These are phyloP conservation scores for Meloidogyne floridensis DNA, from an alignment of 1,140 invertebrate genomes.

Conservation along the genomic window DNA sequence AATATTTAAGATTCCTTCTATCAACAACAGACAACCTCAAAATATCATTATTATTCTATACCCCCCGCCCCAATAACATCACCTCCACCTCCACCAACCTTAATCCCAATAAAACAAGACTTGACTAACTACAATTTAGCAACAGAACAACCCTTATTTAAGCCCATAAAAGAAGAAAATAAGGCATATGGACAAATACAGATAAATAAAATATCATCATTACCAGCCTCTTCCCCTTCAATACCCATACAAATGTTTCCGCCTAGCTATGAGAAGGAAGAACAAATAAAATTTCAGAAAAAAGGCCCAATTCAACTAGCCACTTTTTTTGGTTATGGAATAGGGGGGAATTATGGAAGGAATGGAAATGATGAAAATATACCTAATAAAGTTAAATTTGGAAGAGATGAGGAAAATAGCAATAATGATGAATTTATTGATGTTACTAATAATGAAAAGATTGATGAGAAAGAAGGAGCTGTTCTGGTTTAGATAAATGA, in stretches of 20 bases:
- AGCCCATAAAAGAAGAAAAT: not conserved
- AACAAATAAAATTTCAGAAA: not conserved
- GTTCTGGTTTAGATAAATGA: not conserved
- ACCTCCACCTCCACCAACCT: too few species aligned
- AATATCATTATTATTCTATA: too few species aligned
- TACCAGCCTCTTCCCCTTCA: not conserved
- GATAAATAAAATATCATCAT: not conserved
- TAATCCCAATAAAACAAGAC: too few species aligned
- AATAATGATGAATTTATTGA: not conserved
- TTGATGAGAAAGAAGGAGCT: not conserved
- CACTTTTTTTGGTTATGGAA: slow-evolving; percentile 3
- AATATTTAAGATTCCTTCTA: too few species aligned
- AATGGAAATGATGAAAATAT: not conserved
- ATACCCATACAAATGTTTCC: slow-evolving; percentile 6
- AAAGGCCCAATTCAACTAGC: not conserved
- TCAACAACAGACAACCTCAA: too few species aligned
- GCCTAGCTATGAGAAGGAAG: not conserved
- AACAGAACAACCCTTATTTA: not conserved
- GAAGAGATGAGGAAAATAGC: not conserved
- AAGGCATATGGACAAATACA: slow-evolving; percentile 4
- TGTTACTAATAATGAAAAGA: not conserved
- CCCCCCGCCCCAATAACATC: too few species aligned
- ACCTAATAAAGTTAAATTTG: not conserved
- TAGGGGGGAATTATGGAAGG: not conserved
- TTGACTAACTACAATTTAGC: not conserved